These are phyloP conservation scores for Hermaeophaga mercurialis DNA, from an alignment of 2,888 invertebrate species.

Conservation along the genomic window DNA sequence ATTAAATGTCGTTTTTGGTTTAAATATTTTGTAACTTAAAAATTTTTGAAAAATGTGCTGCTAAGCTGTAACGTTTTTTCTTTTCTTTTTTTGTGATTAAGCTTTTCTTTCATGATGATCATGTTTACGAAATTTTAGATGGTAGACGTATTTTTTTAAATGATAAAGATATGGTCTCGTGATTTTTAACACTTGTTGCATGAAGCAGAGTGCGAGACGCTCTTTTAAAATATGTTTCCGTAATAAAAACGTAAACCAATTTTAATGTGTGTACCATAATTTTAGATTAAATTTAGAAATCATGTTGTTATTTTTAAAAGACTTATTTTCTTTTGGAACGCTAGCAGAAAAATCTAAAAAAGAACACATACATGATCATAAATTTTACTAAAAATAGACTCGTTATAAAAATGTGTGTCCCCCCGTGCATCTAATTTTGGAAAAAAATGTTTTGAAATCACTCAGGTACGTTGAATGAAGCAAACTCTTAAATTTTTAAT, in stretches of 20 bases:
- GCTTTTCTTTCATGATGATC: too few relatives aligned
- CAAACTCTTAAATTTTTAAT: neutral
- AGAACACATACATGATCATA: conserved; percentile 8
- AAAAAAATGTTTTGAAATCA: neutral
- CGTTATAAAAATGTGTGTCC: conserved; percentile 10
- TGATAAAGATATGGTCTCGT: neutral
- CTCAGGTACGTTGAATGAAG: neutral
- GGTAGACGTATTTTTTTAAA: neutral
- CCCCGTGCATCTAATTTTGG: neutral
- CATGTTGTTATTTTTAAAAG: conserved; percentile 6
- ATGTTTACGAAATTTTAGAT: too few relatives aligned
- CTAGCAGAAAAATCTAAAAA: neutral
- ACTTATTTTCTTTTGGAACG: neutral
- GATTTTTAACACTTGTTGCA: conserved; percentile 7
- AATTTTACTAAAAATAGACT: conserved; percentile 16
- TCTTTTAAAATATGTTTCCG: too few relatives aligned
- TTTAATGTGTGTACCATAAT: too few relatives aligned
- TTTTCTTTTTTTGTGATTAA: too few relatives aligned
- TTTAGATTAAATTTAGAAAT: neutral
- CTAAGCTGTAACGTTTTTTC: too few relatives aligned
- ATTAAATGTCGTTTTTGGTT: too few relatives aligned
- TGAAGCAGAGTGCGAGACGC: neutral
- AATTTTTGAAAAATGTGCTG: too few relatives aligned
- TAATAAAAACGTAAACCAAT: too few relatives aligned
- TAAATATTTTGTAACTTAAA: too few relatives aligned